phyloP scores from a whole-genome alignment of 2,888 invertebrate species.

The Hecatera dysodea region DNA sequence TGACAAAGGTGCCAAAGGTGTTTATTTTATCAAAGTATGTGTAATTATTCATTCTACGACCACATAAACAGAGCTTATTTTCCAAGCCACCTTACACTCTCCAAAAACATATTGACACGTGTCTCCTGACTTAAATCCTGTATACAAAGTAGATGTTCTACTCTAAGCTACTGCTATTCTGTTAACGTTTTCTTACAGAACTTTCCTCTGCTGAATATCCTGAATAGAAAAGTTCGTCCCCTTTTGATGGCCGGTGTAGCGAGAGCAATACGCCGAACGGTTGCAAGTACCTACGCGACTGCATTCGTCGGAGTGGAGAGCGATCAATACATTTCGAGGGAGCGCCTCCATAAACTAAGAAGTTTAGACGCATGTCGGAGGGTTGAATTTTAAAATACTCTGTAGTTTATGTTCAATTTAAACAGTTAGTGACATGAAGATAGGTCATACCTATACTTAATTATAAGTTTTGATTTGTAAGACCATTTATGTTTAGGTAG shows the following conservation, averaged over 20 bases:
- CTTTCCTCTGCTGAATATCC: not conserved
- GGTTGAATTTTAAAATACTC: not conserved
- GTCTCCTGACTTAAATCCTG: not conserved
- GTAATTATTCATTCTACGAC: not conserved
- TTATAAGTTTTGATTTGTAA: not conserved
- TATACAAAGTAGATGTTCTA: not conserved
- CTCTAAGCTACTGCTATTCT: constrained; percentile 6
- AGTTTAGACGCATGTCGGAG: not conserved
- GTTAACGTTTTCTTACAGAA: not conserved
- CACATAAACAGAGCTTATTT: not conserved
- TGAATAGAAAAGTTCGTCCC: not conserved
- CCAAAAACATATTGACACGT: not conserved
- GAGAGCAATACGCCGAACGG: not conserved
- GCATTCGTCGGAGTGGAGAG: constrained; percentile 30
- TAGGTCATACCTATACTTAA: not conserved
- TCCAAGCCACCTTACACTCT: not conserved
- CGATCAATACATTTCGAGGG: constrained; percentile 37
- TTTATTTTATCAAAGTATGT: not conserved
- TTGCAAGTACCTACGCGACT: constrained; percentile 32
- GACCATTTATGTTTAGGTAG: not conserved
- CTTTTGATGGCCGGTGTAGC: not conserved
- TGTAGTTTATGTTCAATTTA: not conserved
- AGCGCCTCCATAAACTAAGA: constrained; percentile 15
- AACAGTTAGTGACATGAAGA: not conserved
- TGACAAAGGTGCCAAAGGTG: not conserved